A percentile compares a stretch with the other conserved stretches of the same genome.
Conservation (phyloP, 2,888 invertebrate genomes). For the Nasonovia ribisnigri region DNA sequence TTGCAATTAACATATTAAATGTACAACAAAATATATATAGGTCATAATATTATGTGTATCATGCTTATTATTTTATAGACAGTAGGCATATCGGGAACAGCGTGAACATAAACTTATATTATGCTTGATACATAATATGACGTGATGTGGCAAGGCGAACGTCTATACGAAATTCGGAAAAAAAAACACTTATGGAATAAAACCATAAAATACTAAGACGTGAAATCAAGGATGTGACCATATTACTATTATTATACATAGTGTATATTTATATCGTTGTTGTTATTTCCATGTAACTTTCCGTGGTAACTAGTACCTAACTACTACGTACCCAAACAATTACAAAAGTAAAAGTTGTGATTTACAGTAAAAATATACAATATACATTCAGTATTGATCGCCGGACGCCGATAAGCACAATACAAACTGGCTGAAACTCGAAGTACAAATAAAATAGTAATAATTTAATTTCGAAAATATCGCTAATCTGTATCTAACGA, state of each 20-base stretch:
- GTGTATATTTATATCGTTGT: not conserved
- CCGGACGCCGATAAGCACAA: not conserved
- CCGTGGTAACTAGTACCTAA: not conserved
- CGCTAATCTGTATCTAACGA: not conserved
- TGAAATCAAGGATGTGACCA: constrained; percentile 12
- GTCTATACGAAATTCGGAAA: not conserved
- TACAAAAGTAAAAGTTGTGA: not conserved
- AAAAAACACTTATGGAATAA: not conserved
- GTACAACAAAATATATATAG: too few relatives aligned
- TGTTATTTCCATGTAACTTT: too few relatives aligned
- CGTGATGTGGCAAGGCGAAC: not conserved
- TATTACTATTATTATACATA: not conserved
- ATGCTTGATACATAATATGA: too few relatives aligned
- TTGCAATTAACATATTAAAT: too few relatives aligned
- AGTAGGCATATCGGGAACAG: not conserved
- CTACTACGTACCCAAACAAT: not conserved
- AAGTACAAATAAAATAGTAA: not conserved
- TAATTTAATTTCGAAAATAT: not conserved
- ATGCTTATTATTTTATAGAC: too few relatives aligned
- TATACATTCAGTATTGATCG: not conserved
- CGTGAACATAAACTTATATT: not conserved
- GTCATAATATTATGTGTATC: too few relatives aligned
- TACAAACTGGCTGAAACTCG: not conserved
- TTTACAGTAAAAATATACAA: not conserved
- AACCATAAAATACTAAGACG: not conserved